Base-by-base conservation (phyloP, 1,140 invertebrate species). In the Cylas formicarius region DNA sequence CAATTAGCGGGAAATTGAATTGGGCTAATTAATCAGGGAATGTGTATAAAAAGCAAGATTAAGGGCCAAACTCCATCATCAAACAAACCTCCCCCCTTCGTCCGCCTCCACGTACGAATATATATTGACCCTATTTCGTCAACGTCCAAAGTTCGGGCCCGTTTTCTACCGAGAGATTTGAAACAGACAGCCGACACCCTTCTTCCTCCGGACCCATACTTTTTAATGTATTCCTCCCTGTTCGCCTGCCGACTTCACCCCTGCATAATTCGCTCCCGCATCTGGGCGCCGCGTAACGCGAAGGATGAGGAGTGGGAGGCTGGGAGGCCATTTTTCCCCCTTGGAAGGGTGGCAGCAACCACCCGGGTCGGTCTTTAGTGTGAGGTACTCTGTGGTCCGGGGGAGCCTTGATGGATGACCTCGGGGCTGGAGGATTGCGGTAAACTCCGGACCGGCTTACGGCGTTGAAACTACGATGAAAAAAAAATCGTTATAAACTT, bases 381-480 rank as follows among this genome's bases (percentile, higher is more conserved):
- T 57, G 56, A 57, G 57, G 55, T n/a, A n/a, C n/a, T n/a, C n/a
- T n/a, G n/a, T 33, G 44, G 36, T 46, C 55, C 45, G 43, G 47
- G 46, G 57, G 55, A 53, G 50, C 53, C 55, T 46, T 59, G 57
- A 59, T 59, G 57, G 57, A 59, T 59, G 55, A 59, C 57, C 57
- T 57, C 55, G 44, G 55, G 57, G 57, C 54, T 50, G 40, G 48
- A 52, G 55, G 50, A 44, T 53, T 48, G 35, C 40, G 43, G 36
- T n/a, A n/a, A n/a, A n/a, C n/a, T n/a, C 31, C 46, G 35, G 24
- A 43, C 16, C 28, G 27, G 21, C 39, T 35, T 32, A 41, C 43
- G 29, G 46, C 39, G 24, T 32, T 32, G 26, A 31, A 47, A 45
- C 52, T 35, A n/a, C n/a, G n/a, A n/a, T n/a, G n/a, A n/a, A 40